Percentiles rank a stretch among this genome's conserved stretches.
These are phyloP conservation scores for Pteria penguin DNA, from an alignment of 2,888 invertebrate genomes.

Conservation along the genomic window DNA sequence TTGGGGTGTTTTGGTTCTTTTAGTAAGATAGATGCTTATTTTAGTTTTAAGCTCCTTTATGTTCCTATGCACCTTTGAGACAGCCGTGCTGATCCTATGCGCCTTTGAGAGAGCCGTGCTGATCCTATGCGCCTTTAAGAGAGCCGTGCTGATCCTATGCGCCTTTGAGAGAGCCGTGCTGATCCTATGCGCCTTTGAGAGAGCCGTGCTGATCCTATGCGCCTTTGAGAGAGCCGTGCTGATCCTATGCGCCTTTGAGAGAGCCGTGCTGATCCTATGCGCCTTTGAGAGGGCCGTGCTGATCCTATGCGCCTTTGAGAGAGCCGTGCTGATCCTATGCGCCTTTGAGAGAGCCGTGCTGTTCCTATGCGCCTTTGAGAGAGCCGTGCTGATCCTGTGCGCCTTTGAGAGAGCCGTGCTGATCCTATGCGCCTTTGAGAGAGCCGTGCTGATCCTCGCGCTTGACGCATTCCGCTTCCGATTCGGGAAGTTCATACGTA, in stretches of 20 bases:
- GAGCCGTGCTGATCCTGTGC: slow-evolving; percentile 22
- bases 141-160: no score
- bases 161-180: slow-evolving; percentile 28
- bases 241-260: slow-evolving; percentile 22
- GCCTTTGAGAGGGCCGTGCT: no score
- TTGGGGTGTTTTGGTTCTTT: slow-evolving; percentile 16
- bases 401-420: not conserved
- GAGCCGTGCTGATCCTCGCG: slow-evolving; percentile 22
- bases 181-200: no score
- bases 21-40: slow-evolving; percentile 7
- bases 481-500: slow-evolving; percentile 17
- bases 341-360: no score
- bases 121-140: no score
- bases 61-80: slow-evolving; percentile 24
- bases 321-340: slow-evolving; percentile 24
- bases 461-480: slow-evolving; percentile 5
- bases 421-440: slow-evolving; percentile 20
- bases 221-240: slow-evolving; percentile 28
- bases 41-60: not conserved
- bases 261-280: slow-evolving; percentile 24
- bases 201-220: no score
- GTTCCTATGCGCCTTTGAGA: slow-evolving; percentile 25
- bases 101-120: slow-evolving; percentile 28
- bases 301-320: slow-evolving; percentile 25
- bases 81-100: slow-evolving; percentile 21